Evolutionary conservation across 2,888 invertebrate species (phyloP), one percentile per base, ranked within the genome.

Genomic region (Zele albiditarsus): DNA sequence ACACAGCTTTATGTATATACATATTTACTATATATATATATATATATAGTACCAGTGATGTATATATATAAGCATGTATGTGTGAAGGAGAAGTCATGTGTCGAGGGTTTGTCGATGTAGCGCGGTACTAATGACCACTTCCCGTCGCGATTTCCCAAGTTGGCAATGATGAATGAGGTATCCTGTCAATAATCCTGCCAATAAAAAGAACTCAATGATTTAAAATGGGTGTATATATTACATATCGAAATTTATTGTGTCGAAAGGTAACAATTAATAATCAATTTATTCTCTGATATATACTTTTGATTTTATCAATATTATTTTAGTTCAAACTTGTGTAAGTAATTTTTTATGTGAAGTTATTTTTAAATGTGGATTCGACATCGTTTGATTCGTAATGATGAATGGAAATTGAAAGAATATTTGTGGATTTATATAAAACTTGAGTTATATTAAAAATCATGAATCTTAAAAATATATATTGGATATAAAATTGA

Each of bases 111-210:
- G 70, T 74, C 28, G 38, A 38, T 38, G 38, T 38, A 38, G 38
- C 38, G 38, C 79, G 81, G 74, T 83, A 79, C 81, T 86, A 87
- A 87, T 85, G 84, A 85, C 82, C 81, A 81, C 81, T 85, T 86
- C 84, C 83, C 81, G 78, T 38, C 12, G 81, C 76, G 73, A 57
- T 70, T 72, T 72, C 57, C 72, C 65, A 72, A 66, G 31, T 71
- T 33, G 62, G n/a, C 31, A 31, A 71, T 71, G 71, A 72, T 72
- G 66, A 72, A 72, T 66, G 72, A 72, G 72, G 53, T 66, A 72
- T 72, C 53, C 49, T 33, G 57, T 28, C 38, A 38, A 38, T 38
- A 38, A 38, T 38, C 12, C 1, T 38, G 12, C 38, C 38, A 38
- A 38, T 38, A 38, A 38, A 38, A 38, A 12, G 12, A 38, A 38